Conservation (phyloP, 2,113 vertebrate species). For the Bos indicus region DNA sequence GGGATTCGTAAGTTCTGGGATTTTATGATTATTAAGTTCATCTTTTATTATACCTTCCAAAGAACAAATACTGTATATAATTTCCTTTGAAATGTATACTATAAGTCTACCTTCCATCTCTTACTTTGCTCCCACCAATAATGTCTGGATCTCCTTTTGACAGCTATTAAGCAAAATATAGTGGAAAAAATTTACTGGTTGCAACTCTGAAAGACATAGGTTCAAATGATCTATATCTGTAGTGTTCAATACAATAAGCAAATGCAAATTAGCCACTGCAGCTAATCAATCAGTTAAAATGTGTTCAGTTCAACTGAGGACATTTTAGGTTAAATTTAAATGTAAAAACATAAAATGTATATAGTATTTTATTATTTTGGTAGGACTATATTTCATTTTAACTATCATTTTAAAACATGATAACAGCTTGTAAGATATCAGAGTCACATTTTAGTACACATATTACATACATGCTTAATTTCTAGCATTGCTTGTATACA, state of each 20-base stretch:
- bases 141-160: not conserved
- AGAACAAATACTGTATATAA: not conserved
- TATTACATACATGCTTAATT: not conserved
- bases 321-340: not conserved
- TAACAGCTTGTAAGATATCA: not conserved
- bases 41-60: not conserved
- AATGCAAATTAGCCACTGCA: not conserved
- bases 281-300: not conserved
- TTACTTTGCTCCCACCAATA: not conserved
- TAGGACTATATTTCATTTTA: not conserved
- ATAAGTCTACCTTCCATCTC: not conserved
- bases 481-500: not conserved
- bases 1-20: not conserved
- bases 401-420: not conserved
- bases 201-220: not conserved
- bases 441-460: not conserved
- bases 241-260: not conserved
- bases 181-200: not conserved
- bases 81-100: not conserved
- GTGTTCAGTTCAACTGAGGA: not conserved
- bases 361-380: not conserved
- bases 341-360: not conserved
- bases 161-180: not conserved
- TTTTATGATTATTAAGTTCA: not conserved
- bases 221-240: not conserved